Evolutionary conservation across 2,113 vertebrate genomes (phyloP).

Genomic region (Dinomys branickii): DNA sequence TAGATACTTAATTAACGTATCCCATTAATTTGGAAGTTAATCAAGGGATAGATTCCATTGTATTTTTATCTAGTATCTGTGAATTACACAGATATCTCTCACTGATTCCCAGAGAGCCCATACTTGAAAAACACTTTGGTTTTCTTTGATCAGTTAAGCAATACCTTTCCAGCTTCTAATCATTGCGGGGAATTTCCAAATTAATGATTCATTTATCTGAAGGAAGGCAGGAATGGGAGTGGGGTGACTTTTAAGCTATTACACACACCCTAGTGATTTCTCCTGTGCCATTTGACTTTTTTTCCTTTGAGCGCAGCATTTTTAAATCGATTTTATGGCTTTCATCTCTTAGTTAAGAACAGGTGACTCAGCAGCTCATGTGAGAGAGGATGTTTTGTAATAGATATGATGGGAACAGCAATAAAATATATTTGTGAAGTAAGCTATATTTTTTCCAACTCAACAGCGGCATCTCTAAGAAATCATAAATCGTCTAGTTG

Average conservation of each 20-base stretch:
- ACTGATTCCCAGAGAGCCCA: background rate
- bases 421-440: conserved; percentile 74
- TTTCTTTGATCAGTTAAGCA: conserved; percentile 20
- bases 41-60: background rate
- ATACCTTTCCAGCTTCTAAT: background rate
- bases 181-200: background rate
- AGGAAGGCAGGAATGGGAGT: background rate
- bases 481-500: conserved; percentile 72
- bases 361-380: conserved; percentile 79
- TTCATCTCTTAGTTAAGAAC: conserved; percentile 75
- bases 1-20: background rate
- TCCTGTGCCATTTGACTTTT: conserved; percentile 21
- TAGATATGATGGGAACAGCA: conserved; percentile 74
- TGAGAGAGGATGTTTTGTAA: conserved; percentile 66
- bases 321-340: conserved; percentile 74
- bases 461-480: conserved; percentile 68
- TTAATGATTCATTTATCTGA: conserved; percentile 1
- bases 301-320: conserved; percentile 48
- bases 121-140: background rate
- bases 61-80: background rate
- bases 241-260: background rate
- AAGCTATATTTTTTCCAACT: conserved; percentile 73
- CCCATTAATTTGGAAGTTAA: background rate
- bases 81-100: background rate
- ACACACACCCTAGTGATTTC: background rate